These are phyloP conservation scores for Arenaria interpres DNA, from an alignment of 2,113 vertebrate genomes.

Conservation along the genomic window DNA sequence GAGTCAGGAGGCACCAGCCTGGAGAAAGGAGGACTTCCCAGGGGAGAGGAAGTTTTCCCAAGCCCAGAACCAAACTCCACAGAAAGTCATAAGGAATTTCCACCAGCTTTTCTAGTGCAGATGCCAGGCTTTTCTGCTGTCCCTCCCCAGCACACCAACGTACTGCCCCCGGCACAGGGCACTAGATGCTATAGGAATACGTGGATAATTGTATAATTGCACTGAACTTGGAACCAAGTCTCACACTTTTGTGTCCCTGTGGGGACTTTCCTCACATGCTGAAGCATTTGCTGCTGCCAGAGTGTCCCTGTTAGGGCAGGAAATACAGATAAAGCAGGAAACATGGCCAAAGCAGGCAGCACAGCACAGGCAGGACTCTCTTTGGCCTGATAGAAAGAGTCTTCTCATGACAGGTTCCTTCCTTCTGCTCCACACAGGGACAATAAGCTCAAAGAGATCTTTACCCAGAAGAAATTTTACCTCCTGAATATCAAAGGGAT, in stretches of 20 bases:
- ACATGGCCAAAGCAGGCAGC: neutral
- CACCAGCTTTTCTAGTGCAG: neutral
- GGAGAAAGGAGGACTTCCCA: neutral
- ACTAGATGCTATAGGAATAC: accelerated
- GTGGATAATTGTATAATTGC: accelerated
- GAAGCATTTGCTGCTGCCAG: neutral
- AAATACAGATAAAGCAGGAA: accelerated
- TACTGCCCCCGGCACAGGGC: neutral
- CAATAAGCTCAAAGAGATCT: neutral
- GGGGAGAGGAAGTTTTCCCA: neutral
- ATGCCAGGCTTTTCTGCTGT: neutral
- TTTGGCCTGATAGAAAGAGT: accelerated
- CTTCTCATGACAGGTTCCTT: neutral
- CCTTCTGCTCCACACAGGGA: neutral
- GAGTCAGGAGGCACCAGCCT: neutral
- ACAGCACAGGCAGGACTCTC: neutral
- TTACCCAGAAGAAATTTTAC: neutral
- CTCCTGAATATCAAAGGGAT: neutral
- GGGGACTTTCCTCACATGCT: neutral
- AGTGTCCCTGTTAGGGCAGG: neutral
- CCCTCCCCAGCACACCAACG: neutral
- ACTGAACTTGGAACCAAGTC: neutral
- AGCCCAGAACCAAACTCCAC: neutral
- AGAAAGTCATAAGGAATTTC: neutral
- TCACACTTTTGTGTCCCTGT: accelerated